Base-by-base conservation (phyloP, 35 echinoderm and acorn worm genomes). In the Eucidaris tribuloides region DNA sequence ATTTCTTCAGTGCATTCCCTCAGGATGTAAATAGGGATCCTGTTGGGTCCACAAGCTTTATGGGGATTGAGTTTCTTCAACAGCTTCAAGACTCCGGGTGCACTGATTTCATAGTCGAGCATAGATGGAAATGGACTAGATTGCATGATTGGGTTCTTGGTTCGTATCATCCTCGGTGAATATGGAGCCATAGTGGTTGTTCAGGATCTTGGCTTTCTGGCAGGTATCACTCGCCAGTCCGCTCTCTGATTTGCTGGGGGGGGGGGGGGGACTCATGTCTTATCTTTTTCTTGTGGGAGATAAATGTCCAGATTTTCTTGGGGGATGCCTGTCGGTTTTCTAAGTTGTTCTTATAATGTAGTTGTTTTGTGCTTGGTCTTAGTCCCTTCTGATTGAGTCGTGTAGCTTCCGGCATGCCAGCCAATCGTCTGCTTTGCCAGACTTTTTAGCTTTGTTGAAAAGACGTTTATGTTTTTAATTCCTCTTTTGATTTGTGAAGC, bases 21-120 rank as follows among this genome's bases (percentile, higher is more conserved):
- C 18, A 84, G 23, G 6, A 84, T 37, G 14, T 62, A 35, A 22
- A 58, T 38, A 39, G 56, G 58, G 17, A 84, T 65, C 9, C 40
- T 31, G 41, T 84, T 62, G 11, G 81, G 57, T 36, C 57, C 57
- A 0, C 18, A 40, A 5, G 81, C 36, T 70, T 5, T 45, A 33
- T 82, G 17, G 7, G 79, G 79, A 82, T 82, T 82, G 5, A 82
- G 27, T 33, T 82, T 31, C n/a, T 55, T 14, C 50, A 55, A 14
- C 13, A 22, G 48, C 24, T 65, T 65, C 18, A 42, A 31, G 36
- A 35, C 80, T 4, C 31, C 54, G 19, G 37, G 3, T 7, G 27
- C 41, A 20, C 41, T 38, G 15, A 68, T 68, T 29, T 68, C 63
- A 68, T 36, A 68, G 20, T 68, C 63, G 31, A 36, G 11, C 24